Conservation (phyloP, 1,140 invertebrate genomes). For the Lordiphosa clarofinis region DNA sequence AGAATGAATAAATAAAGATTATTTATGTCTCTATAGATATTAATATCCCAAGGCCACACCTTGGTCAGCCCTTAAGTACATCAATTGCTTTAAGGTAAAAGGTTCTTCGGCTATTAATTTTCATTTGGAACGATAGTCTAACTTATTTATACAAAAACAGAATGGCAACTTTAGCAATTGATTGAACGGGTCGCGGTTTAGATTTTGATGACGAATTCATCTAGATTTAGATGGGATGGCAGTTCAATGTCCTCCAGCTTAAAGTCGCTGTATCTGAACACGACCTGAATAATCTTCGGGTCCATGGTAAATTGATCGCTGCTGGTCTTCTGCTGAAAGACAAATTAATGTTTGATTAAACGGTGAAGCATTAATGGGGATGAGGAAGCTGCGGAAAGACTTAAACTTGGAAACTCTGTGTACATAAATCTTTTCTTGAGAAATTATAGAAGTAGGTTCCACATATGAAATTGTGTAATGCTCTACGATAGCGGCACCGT, state of each 20-base stretch:
- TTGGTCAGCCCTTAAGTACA: constrained; percentile 41
- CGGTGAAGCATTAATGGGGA: background rate
- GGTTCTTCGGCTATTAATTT: no score
- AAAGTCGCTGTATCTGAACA: constrained; percentile 82
- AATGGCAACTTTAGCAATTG: constrained; percentile 36
- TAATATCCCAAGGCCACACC: constrained; percentile 50
- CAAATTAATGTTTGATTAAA: background rate
- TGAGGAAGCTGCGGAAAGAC: no score
- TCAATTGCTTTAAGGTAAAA: constrained; percentile 1
- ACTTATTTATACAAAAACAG: constrained; percentile 18
- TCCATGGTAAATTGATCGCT: constrained; percentile 79
- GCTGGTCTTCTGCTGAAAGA: constrained; percentile 44
- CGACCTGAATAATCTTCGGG: constrained; percentile 74
- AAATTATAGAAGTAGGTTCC: no score
- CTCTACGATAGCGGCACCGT: no score
- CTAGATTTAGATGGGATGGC: constrained; percentile 88
- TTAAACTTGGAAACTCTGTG: no score
- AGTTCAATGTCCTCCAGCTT: constrained; percentile 94
- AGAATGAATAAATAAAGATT: no score
- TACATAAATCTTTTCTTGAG: no score
- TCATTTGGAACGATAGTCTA: no score
- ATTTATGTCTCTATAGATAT: constrained; percentile 16
- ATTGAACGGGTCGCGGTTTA: constrained; percentile 58
- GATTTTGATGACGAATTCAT: constrained; percentile 82
- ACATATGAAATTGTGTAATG: no score